A percentile compares a stretch with the other conserved stretches of the same genome.
Evolutionary conservation across 2,113 vertebrate genomes (phyloP).

Genomic region (Sterrhoptilus dennistouni): DNA sequence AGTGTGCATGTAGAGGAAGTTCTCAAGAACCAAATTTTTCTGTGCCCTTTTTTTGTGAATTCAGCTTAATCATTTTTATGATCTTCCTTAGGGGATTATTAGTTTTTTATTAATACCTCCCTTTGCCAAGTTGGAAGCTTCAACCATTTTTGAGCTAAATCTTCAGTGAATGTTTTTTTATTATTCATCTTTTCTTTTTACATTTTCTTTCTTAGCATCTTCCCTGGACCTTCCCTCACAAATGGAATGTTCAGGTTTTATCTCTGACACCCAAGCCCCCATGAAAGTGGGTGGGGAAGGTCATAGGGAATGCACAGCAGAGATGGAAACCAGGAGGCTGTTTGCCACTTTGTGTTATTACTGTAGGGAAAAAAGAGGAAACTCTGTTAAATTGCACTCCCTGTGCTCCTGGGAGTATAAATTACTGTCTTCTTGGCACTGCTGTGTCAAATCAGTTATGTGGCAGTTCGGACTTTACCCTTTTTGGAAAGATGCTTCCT

Average conservation of each 20-base stretch:
- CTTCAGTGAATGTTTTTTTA: not conserved
- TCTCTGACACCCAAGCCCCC: not conserved
- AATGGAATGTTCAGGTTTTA: not conserved
- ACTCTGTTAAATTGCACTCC: not conserved
- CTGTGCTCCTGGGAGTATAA: not conserved
- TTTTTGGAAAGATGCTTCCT: not conserved
- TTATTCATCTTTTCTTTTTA: not conserved
- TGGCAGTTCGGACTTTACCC: not conserved
- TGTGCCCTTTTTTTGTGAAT: not conserved
- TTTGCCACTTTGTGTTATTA: not conserved
- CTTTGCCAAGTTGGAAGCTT: not conserved
- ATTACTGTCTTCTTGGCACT: not conserved
- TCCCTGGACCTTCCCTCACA: not conserved
- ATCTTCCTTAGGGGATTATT: not conserved
- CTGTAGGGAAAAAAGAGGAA: not conserved
- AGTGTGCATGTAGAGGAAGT: not conserved
- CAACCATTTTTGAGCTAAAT: not conserved
- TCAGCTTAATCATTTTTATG: not conserved
- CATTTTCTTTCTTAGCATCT: not conserved
- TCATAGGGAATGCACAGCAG: not conserved
- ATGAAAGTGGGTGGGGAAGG: not conserved
- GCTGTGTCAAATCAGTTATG: not conserved
- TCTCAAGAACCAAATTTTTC: not conserved
- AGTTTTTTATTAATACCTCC: not conserved
- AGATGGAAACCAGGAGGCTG: not conserved